Evolutionary conservation across 2,888 invertebrate genomes (phyloP).

Genomic region (Trissolcus brochymenae): DNA sequence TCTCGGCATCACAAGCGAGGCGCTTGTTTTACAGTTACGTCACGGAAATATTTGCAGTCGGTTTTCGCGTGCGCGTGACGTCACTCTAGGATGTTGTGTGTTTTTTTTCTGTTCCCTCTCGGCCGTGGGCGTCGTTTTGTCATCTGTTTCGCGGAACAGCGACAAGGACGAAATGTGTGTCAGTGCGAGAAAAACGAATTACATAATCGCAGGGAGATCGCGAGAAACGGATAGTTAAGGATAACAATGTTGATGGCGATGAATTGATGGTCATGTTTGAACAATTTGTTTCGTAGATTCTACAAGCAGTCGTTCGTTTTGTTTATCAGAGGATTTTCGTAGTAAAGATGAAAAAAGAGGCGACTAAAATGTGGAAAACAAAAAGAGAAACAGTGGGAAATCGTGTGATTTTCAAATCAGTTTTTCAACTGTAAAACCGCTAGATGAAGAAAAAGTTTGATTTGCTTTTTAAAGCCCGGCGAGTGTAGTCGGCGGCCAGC

Average conservation of each 20-base stretch:
- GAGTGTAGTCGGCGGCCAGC: constrained; percentile 9
- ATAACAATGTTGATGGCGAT: constrained; percentile 30
- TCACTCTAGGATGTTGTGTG: neutral
- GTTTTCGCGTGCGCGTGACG: constrained; percentile 1
- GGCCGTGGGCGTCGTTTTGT: neutral
- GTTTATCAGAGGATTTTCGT: constrained; percentile 10
- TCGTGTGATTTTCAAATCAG: neutral
- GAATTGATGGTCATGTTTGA: constrained; percentile 18
- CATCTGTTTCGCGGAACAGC: constrained; percentile 5
- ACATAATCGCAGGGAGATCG: constrained; percentile 29
- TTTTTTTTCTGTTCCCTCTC: constrained; percentile 4
- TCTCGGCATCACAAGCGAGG: no score
- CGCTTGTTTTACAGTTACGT: no score
- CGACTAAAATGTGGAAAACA: neutral
- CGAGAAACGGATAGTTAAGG: constrained; percentile 32
- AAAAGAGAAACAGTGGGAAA: neutral
- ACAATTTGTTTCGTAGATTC: neutral
- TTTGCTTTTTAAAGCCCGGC: constrained; percentile 43
- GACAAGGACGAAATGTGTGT: constrained; percentile 24
- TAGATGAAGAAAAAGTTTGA: constrained; percentile 31
- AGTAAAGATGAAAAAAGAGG: neutral
- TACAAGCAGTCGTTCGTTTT: constrained; percentile 3
- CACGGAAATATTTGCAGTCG: no score
- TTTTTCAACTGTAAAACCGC: constrained; percentile 28
- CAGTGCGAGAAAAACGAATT: constrained; percentile 27